These are phyloP conservation scores for Melanotaenia trifasciata DNA, from an alignment of 2,797 vertebrate genomes.

Conservation along the genomic window DNA sequence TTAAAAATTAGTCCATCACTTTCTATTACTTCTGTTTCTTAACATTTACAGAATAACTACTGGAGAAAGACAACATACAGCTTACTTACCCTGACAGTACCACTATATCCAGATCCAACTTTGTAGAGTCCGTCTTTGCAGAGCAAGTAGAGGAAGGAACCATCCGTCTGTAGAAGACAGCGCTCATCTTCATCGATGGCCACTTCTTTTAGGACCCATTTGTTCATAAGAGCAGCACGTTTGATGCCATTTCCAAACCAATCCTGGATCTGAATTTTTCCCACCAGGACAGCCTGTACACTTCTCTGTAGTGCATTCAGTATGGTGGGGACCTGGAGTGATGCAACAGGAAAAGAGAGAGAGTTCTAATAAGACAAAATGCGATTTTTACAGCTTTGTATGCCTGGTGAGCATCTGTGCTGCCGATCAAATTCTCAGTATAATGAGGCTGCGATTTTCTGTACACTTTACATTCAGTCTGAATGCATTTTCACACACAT, in stretches of 20 bases:
- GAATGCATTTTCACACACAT: conserved; percentile 27
- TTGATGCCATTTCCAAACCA: conserved; percentile 99
- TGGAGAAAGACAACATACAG: neutral
- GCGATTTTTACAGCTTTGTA: neutral
- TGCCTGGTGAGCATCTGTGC: neutral
- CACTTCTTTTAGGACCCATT: conserved; percentile 95
- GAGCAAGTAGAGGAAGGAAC: conserved; percentile 96
- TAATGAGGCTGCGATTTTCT: conserved; percentile 5
- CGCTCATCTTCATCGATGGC: conserved; percentile 95
- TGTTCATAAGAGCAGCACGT: conserved; percentile 97
- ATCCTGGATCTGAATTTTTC: conserved; percentile 99
- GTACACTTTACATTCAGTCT: conserved; percentile 19
- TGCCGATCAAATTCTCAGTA: conserved; percentile 2
- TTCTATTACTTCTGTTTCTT: neutral
- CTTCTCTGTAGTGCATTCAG: conserved; percentile 96
- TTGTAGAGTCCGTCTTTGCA: conserved; percentile 99
- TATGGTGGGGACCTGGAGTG: conserved; percentile 93
- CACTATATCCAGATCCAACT: conserved; percentile 98
- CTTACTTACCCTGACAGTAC: conserved; percentile 91
- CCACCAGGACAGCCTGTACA: conserved; percentile 97
- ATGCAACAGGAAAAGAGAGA: neutral
- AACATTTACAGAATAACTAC: neutral
- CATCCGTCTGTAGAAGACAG: conserved; percentile 97
- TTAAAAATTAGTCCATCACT: neutral
- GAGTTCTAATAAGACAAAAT: conserved; percentile 15